These are phyloP conservation scores for Cephus runcator DNA, from an alignment of 2,888 invertebrate genomes.

Conservation along the genomic window DNA sequence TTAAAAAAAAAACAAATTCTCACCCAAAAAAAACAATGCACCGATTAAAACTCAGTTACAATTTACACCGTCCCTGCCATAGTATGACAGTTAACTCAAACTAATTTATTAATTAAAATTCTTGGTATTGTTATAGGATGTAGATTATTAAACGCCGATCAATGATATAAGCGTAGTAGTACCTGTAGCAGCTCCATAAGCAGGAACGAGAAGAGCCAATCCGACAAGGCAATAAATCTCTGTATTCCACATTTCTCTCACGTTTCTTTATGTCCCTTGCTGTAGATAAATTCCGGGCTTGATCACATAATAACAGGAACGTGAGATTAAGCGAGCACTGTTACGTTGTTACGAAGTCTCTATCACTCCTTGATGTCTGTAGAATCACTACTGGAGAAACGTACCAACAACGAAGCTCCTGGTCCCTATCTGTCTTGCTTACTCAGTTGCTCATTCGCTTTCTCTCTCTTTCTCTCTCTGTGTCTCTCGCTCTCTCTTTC, in stretches of 20 bases:
- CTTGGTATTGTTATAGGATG: neutral
- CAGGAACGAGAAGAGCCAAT: neutral
- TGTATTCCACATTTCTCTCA: neutral
- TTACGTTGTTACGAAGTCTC: neutral
- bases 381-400: neutral
- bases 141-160: neutral
- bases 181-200: neutral
- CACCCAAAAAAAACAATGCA: neutral
- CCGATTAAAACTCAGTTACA: neutral
- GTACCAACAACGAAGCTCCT: neutral
- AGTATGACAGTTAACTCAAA: no score
- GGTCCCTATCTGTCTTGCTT: neutral
- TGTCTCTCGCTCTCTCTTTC: conserved; percentile 12
- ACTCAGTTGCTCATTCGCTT: neutral
- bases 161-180: neutral
- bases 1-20: neutral
- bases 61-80: neutral
- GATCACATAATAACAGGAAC: neutral
- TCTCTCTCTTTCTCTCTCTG: neutral
- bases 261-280: neutral
- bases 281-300: neutral
- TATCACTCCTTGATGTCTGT: neutral
- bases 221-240: neutral
- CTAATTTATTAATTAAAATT: neutral
- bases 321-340: neutral